A percentile compares a stretch with the other conserved stretches of the same genome.
phyloP scores from a whole-genome alignment of 2,888 invertebrate species.

The Lochmaea crataegi region DNA sequence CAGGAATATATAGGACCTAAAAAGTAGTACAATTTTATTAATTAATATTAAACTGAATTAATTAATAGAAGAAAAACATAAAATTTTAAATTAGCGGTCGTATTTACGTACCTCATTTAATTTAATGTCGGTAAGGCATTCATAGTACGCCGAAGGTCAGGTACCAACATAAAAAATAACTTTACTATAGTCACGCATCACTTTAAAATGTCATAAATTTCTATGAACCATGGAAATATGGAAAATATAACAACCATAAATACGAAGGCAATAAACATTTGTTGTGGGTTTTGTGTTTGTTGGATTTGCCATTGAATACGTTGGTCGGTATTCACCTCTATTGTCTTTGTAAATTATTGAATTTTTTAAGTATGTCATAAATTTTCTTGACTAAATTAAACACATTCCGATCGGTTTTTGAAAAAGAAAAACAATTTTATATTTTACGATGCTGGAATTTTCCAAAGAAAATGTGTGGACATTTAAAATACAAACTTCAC shows the following conservation, averaged over 20 bases:
- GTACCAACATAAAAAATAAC: constrained; percentile 35
- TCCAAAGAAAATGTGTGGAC: too few relatives aligned
- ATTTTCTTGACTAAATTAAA: not conserved
- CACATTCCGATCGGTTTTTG: not conserved
- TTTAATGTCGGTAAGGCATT: not conserved
- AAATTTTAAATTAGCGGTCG: not conserved
- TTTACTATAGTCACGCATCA: constrained; percentile 37
- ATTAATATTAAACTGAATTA: not conserved
- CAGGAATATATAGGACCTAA: too few relatives aligned
- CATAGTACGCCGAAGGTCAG: constrained; percentile 27
- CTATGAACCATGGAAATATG: constrained; percentile 33
- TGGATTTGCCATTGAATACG: constrained; percentile 10
- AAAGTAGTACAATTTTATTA: too few relatives aligned
- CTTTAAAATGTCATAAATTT: constrained; percentile 35
- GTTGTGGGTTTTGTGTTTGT: constrained; percentile 27
- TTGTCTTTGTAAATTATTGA: constrained; percentile 2
- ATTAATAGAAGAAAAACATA: not conserved
- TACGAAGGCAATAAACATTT: constrained; percentile 23
- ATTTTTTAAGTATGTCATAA: not conserved
- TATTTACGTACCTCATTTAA: not conserved
- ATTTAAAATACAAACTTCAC: not conserved
- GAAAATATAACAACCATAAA: constrained; percentile 28
- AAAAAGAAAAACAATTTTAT: not conserved
- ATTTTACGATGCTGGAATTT: not conserved
- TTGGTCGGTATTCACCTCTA: not conserved